phyloP scores from a whole-genome alignment of 2,888 invertebrate genomes.

The Nematopogon swammerdamellus region DNA sequence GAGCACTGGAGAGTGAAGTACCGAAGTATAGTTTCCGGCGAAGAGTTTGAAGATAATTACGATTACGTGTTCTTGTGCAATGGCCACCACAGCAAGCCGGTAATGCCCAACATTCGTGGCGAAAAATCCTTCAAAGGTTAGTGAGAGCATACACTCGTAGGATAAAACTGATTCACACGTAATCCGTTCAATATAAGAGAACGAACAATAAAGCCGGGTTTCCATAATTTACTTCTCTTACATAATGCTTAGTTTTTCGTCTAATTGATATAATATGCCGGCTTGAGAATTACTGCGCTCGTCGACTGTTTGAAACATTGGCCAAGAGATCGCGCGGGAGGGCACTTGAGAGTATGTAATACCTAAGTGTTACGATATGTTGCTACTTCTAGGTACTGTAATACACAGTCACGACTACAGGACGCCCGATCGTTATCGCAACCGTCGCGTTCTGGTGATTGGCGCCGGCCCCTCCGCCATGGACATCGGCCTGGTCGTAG shows the following conservation, averaged over 20 bases:
- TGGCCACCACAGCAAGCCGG: slow-evolving; percentile 54
- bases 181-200: background rate
- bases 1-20: slow-evolving; percentile 34
- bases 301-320: no score
- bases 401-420: slow-evolving; percentile 75
- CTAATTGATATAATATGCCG: no score
- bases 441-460: slow-evolving; percentile 60
- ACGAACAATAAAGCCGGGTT: background rate
- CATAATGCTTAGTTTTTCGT: no score
- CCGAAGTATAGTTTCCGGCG: slow-evolving; percentile 23
- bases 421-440: slow-evolving; percentile 53
- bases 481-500: slow-evolving; percentile 66
- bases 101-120: slow-evolving; percentile 28
- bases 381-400: slow-evolving; percentile 41
- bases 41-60: slow-evolving; percentile 42
- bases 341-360: no score
- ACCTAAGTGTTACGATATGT: no score
- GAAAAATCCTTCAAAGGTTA: slow-evolving; percentile 37
- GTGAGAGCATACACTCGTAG: no score
- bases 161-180: background rate
- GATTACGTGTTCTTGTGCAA: slow-evolving; percentile 67
- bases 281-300: no score
- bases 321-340: no score
- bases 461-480: slow-evolving; percentile 73
- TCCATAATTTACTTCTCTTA: no score